phyloP scores from a whole-genome alignment of 2,113 vertebrate species.

The Hippocampus comes region DNA sequence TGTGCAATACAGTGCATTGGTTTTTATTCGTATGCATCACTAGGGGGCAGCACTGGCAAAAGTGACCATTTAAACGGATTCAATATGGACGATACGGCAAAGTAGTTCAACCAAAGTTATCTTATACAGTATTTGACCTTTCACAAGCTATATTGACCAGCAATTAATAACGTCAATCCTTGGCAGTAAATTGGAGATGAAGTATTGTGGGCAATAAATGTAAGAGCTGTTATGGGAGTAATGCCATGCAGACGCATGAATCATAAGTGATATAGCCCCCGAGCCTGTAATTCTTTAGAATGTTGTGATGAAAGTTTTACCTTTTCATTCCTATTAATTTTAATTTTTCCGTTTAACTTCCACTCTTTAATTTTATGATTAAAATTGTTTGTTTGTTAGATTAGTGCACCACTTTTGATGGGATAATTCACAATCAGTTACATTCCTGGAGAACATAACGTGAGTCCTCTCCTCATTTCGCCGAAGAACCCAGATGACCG shows the following conservation, averaged over 20 bases:
- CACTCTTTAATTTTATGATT: background rate
- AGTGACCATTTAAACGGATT: background rate
- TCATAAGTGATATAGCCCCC: background rate
- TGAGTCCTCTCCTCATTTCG: background rate
- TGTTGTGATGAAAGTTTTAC: background rate
- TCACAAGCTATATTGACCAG: too few species aligned
- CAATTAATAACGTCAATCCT: too few species aligned
- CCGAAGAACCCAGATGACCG: conserved; percentile 1
- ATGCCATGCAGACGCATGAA: background rate
- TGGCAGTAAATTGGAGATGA: too few species aligned
- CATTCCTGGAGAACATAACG: background rate
- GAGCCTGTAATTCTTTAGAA: background rate
- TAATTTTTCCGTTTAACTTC: background rate
- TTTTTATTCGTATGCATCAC: conserved; percentile 10
- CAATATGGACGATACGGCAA: too few species aligned
- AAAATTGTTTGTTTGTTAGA: too few species aligned
- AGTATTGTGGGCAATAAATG: too few species aligned
- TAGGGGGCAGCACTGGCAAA: conserved; percentile 27
- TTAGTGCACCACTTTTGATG: background rate
- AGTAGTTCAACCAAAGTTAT: background rate
- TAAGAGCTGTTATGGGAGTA: background rate
- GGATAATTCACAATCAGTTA: background rate
- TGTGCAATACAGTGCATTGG: background rate
- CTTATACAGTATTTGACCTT: too few species aligned
- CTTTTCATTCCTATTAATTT: background rate